Evolutionary conservation across 2,888 invertebrate species (phyloP).

Genomic region (Heteropelma amictum): DNA sequence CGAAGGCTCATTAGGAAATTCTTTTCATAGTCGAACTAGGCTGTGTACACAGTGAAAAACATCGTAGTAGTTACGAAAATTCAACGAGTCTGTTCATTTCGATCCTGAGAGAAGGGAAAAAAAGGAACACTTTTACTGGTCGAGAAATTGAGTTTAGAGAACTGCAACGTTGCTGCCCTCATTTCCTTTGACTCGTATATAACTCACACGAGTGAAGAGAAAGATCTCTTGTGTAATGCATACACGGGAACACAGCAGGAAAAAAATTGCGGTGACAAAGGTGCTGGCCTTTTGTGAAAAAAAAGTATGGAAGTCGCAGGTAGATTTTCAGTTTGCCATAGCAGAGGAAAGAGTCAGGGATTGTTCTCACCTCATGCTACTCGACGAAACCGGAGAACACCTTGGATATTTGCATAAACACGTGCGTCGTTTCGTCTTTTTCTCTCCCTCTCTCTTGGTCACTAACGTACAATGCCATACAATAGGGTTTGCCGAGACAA

Average conservation of each 20-base stretch:
- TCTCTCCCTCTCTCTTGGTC: constrained; percentile 29
- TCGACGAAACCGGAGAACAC: constrained; percentile 34
- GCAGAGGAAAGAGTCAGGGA: not conserved
- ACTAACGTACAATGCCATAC: constrained; percentile 39
- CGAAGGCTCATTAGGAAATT: constrained; percentile 19
- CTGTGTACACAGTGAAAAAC: not conserved
- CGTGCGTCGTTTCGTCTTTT: not conserved
- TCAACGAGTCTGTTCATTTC: constrained; percentile 46
- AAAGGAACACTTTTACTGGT: no score
- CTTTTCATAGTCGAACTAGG: not conserved
- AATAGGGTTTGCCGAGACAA: constrained; percentile 40
- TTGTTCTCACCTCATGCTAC: constrained; percentile 37
- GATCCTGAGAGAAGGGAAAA: not conserved
- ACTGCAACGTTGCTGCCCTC: constrained; percentile 2
- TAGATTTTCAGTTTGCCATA: constrained; percentile 23
- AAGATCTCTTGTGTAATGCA: constrained; percentile 27
- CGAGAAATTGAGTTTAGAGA: constrained; percentile 23
- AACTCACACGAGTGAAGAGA: constrained; percentile 1
- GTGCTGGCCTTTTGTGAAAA: constrained; percentile 1
- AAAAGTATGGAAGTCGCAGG: constrained; percentile 32
- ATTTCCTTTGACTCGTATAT: not conserved
- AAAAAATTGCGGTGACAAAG: not conserved
- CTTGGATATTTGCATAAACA: constrained; percentile 24
- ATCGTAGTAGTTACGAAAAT: constrained; percentile 51
- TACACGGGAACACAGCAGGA: constrained; percentile 2